Base-by-base conservation (phyloP, 2,113 vertebrate genomes). In the Carollia perspicillata region DNA sequence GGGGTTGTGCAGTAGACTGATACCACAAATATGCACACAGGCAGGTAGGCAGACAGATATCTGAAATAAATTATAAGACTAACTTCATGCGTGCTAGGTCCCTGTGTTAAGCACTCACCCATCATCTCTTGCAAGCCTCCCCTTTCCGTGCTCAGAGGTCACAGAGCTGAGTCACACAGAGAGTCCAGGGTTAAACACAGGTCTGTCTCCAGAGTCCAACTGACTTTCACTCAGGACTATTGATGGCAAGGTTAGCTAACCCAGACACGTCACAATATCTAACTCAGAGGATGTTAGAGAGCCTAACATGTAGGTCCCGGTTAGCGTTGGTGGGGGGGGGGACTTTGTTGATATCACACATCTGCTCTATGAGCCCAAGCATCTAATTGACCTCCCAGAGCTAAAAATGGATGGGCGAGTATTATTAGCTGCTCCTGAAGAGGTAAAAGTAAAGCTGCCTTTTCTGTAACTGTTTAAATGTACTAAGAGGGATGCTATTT, bases 401-500 rank as follows among this genome's bases (percentile, higher is more conserved):
- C 20, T 22, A 42, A 35, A 90, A 51, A 33, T 5, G 7, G n/a
- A 37, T 0, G 7, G 3, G 3, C 13, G 23, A 3, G 37, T 84
- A 20, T 28, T 2, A 33, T 14, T 74, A 8, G 55, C 55, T 51
- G 66, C 20, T 85, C 49, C 95, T 35, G 53, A 86, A 79, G 44
- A 37, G 23, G 4, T 23, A 49, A 40, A 6, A 26, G 37, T 16
- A 83, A 35, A 53, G n/a, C 5, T n/a, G n/a, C 53, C 77, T 63
- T 69, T 81, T 79, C 93, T 81, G 42, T 17, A 58, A 49, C 66
- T 30, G 79, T 68, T 63, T 81, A 81, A 51, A 74, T 33, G 9
- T 26, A 28, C 55, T 75, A 77, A 74, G 51, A 49, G 30, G 66
- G 44, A 65, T 30, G 42, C 13, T 89, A 51, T 69, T 88, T 83